These are phyloP conservation scores for Xanthia icteritia DNA, from an alignment of 2,888 invertebrate genomes.

Conservation along the genomic window DNA sequence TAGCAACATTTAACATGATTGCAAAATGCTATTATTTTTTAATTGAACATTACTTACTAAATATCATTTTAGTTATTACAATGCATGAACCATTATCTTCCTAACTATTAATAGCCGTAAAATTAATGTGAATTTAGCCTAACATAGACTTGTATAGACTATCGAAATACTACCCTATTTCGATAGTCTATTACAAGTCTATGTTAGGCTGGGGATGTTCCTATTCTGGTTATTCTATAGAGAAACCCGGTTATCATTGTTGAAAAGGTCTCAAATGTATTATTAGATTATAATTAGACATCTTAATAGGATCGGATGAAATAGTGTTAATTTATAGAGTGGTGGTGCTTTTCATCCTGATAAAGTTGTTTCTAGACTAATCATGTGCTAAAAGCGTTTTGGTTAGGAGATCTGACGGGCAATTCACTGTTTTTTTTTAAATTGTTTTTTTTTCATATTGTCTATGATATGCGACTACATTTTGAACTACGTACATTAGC, in stretches of 20 bases:
- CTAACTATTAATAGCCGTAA: too few relatives aligned
- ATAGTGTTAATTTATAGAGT: background rate
- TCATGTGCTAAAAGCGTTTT: background rate
- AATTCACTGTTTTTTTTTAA: background rate
- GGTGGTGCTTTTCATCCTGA: background rate
- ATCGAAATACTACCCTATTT: too few relatives aligned
- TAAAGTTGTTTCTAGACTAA: background rate
- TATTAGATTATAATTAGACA: constrained; percentile 19
- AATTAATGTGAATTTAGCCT: too few relatives aligned
- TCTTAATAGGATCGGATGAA: constrained; percentile 9
- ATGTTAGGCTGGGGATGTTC: too few relatives aligned
- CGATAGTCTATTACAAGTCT: too few relatives aligned
- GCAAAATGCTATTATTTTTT: background rate
- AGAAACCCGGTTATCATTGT: constrained; percentile 14
- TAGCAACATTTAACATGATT: background rate
- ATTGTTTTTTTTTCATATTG: too few relatives aligned
- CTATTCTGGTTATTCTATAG: constrained; percentile 35
- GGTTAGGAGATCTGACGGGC: background rate
- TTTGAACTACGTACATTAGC: too few relatives aligned
- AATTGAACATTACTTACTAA: background rate
- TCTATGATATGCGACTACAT: too few relatives aligned
- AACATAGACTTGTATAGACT: too few relatives aligned
- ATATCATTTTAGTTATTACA: background rate
- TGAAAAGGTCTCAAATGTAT: constrained; percentile 15
- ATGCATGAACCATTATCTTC: too few relatives aligned